Conservation (phyloP, 35 echinoderm and acorn worm genomes). For the Strongylocentrotus purpuratus region DNA sequence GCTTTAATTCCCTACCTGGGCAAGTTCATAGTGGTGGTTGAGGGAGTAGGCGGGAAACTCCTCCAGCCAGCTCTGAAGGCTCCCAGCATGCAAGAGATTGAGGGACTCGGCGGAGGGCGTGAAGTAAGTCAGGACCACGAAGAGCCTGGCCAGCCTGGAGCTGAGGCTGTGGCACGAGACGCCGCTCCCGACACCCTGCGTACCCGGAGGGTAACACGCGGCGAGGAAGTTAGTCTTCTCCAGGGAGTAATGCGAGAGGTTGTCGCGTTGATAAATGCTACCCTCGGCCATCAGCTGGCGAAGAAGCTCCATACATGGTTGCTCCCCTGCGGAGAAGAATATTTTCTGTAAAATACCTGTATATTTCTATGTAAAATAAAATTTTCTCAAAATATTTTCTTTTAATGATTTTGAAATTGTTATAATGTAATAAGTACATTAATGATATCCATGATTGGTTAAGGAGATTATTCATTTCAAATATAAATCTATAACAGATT, state of each 20-base stretch:
- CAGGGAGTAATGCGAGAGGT: conserved; percentile 65
- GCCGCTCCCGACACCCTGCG: conserved; percentile 69
- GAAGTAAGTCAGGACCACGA: conserved; percentile 66
- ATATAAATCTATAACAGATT: too few species aligned
- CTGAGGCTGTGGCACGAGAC: conserved; percentile 59
- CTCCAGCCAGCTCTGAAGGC: conserved; percentile 83
- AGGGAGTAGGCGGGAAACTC: conserved; percentile 94
- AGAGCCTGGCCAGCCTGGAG: conserved; percentile 66
- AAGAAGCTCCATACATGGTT: conserved; percentile 78
- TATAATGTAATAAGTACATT: too few species aligned
- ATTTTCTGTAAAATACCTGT: too few species aligned
- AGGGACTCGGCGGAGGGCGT: conserved; percentile 59
- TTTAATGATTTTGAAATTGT: too few species aligned
- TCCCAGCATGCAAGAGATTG: conserved; percentile 55
- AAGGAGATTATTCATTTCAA: too few species aligned
- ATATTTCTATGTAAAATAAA: too few species aligned
- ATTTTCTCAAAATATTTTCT: too few species aligned
- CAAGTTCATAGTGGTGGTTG: conserved; percentile 74
- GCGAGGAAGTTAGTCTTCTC: conserved; percentile 75
- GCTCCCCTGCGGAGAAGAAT: conserved; percentile 64
- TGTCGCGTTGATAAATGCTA: conserved; percentile 70
- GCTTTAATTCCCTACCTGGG: conserved; percentile 63
- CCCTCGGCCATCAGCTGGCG: conserved; percentile 72
- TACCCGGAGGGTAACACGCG: conserved; percentile 57
- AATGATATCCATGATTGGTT: too few species aligned